Base-by-base conservation (phyloP, 1,140 invertebrate species). In the Papilio helenus region DNA sequence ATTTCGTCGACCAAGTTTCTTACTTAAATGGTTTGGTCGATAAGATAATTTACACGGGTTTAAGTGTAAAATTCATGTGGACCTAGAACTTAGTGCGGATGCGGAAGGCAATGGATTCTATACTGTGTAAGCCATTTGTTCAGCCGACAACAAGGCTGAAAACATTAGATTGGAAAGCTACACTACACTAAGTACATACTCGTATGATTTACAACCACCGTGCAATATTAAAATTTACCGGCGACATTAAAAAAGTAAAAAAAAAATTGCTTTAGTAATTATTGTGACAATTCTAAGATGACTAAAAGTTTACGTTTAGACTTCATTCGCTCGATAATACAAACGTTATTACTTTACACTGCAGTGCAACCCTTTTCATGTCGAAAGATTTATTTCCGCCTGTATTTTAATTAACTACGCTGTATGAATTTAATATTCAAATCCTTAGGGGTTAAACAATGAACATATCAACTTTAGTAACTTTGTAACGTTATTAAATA, bases 1-100 rank as follows among this genome's bases (percentile, higher is more conserved):
- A 81, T 80, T 80, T 79, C n/a, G 80, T 78, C 79, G 65, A 79
- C 71, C 79, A 72, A 65, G 55, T 29, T n/a, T 49, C 51, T 29
- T 9, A 39, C 23, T 51, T 18, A 46, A 76, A 55, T 51, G 3
- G 72, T 18, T 46, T 49, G 44, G 14, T 71, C 61, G 26, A 61
- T 26, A 3, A 20, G 10, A 61, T 61, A 61, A 10, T 61, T 61
- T 61, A 26, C 23, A 61, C 58, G 58, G 12, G 3, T 26, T 61
- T 61, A 26, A 26, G 3, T 26, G 9, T 10, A 61, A 14, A 26
- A 61, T 61, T 26, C 46, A 16, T 49, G 12, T 39, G 34, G 34
- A 16, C 44, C n/a, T n/a, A n/a, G n/a, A n/a, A n/a, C n/a, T n/a
- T n/a, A n/a, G n/a, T n/a, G n/a, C n/a, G n/a, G n/a, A 39, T 39